Conservation (phyloP, 1,140 invertebrate species). For the Drosophila kanapiae region DNA sequence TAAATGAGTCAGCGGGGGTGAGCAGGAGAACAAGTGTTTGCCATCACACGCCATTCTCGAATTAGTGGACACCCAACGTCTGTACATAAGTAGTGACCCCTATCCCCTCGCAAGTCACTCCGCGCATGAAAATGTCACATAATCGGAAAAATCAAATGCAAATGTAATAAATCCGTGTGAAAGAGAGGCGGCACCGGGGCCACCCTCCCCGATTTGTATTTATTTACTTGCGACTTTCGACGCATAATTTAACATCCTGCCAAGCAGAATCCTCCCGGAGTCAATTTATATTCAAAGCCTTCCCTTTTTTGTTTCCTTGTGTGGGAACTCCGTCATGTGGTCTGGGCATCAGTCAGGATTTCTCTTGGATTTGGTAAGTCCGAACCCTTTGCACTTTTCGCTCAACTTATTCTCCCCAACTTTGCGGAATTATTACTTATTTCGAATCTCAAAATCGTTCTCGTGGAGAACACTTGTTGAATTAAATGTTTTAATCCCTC, state of each 20-base stretch:
- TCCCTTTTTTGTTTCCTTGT: constrained; percentile 17
- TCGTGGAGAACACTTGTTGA: neutral
- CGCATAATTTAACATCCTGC: constrained; percentile 68
- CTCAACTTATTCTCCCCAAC: neutral
- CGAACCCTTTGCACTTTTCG: constrained; percentile 36
- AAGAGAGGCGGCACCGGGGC: constrained; percentile 24
- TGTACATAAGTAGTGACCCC: constrained; percentile 1
- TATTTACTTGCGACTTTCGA: constrained; percentile 69
- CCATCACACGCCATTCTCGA: constrained; percentile 78
- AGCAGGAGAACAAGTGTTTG: constrained; percentile 64
- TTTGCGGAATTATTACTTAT: neutral
- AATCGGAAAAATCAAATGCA: constrained; percentile 64
- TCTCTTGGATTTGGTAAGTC: neutral
- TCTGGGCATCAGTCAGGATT: constrained; percentile 23
- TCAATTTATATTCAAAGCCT: constrained; percentile 70
- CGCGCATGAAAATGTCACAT: constrained; percentile 63
- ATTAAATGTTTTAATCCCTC: too few species aligned
- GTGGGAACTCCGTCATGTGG: constrained; percentile 68
- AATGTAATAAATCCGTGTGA: constrained; percentile 76
- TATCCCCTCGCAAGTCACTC: constrained; percentile 40
- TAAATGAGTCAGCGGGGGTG: constrained; percentile 64
- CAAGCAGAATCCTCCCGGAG: constrained; percentile 53
- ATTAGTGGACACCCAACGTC: constrained; percentile 50
- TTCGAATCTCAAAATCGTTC: neutral
- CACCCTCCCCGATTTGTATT: constrained; percentile 51